These are phyloP conservation scores for Nematolebias whitei DNA, from an alignment of 2,113 vertebrate species.

Conservation along the genomic window DNA sequence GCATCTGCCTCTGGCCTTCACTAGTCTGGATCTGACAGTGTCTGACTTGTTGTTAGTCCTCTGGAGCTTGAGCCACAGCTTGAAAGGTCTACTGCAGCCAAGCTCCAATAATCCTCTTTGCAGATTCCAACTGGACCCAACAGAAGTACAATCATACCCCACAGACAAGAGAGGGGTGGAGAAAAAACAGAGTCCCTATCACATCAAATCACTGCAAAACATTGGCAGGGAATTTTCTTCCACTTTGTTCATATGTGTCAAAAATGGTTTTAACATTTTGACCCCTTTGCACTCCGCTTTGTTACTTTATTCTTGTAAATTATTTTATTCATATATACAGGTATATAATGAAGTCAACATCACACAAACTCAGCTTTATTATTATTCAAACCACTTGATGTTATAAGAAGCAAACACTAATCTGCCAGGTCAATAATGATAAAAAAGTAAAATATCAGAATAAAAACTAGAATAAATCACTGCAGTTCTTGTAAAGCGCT, in stretches of 20 bases:
- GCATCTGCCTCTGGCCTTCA: constrained; percentile 63
- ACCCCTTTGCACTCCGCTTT: constrained; percentile 6
- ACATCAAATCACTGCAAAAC: constrained; percentile 20
- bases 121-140: constrained; percentile 56
- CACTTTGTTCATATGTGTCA: not conserved
- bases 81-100: constrained; percentile 63
- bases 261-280: constrained; percentile 6
- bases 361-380: not conserved
- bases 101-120: constrained; percentile 64
- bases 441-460: too few relatives aligned
- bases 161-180: constrained; percentile 24
- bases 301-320: not conserved
- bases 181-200: constrained; percentile 35
- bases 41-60: constrained; percentile 73
- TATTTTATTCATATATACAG: constrained; percentile 16
- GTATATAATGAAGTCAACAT: constrained; percentile 28
- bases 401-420: too few relatives aligned
- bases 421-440: too few relatives aligned
- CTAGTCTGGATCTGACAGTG: constrained; percentile 68
- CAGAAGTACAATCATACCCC: constrained; percentile 42
- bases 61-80: constrained; percentile 58
- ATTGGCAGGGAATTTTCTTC: constrained; percentile 3
- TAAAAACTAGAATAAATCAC: too few relatives aligned
- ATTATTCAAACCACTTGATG: too few relatives aligned
- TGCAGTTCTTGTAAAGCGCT: too few relatives aligned